Conservation (phyloP, 2,888 invertebrate genomes). For the Fabriciana adippe region DNA sequence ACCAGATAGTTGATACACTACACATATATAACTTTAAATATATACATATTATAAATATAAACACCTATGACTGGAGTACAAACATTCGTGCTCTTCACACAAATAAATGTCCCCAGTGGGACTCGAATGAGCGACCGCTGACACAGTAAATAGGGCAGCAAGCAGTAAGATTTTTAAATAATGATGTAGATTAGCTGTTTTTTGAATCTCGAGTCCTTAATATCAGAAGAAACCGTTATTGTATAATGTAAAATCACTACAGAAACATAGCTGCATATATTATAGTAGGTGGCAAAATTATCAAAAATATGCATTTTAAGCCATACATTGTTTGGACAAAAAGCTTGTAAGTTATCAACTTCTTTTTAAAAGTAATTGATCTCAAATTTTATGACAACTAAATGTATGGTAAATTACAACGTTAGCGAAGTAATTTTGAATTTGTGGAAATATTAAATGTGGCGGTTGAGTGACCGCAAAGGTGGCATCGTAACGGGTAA, state of each 20-base stretch:
- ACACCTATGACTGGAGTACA: too few relatives aligned
- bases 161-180: too few relatives aligned
- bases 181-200: not conserved
- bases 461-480: constrained; percentile 23
- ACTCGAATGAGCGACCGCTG: too few relatives aligned
- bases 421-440: constrained; percentile 5
- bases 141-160: too few relatives aligned
- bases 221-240: too few relatives aligned
- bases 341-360: not conserved
- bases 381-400: not conserved
- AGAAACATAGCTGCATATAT: not conserved
- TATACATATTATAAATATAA: too few relatives aligned
- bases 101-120: too few relatives aligned
- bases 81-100: too few relatives aligned
- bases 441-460: not conserved
- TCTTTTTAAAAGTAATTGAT: not conserved
- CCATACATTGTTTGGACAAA: not conserved
- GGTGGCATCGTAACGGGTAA: constrained; percentile 6
- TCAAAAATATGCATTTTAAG: not conserved
- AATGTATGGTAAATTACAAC: constrained; percentile 5
- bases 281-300: not conserved
- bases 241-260: too few relatives aligned
- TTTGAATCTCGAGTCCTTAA: not conserved
- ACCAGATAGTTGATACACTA: too few relatives aligned
- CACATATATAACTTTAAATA: too few relatives aligned